Evolutionary conservation across 2,797 vertebrate species (phyloP), one percentile per base, ranked within the genome.

Genomic region (Darevskia mixta): DNA sequence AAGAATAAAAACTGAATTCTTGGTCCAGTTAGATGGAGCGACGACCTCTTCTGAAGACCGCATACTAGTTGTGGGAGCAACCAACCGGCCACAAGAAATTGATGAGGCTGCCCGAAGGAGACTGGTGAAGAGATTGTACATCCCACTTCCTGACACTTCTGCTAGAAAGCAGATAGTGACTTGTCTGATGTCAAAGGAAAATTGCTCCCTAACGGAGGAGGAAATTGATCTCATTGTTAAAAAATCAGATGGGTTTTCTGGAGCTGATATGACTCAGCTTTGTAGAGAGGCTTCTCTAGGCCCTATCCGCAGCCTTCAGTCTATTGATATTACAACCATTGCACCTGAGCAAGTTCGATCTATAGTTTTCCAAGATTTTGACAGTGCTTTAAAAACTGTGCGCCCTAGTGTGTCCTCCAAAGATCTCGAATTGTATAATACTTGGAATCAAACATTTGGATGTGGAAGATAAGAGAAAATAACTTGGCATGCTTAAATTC

Each of bases 1-100:
- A 45, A 97, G 98, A 88, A 99, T 99, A 93, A 99, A 99, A 96
- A 99, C 99, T 0, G 99, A 99, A 94, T 99, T 99, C 95, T 95
- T 99, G 89, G 98, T 99, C 23, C 99, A 99, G 95, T 95, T 99
- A 84, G 99, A 99, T 25, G 99, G 99, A 20, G 98, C 98, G 0
- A 92, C 98, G 64, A 99, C 98, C 0, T 98, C 98, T 38, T 98
- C 98, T 0, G 99, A 99, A 64, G 99, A 99, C 86, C 98, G 98
- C 3, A 97, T 99, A 92, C 96, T 99, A 20, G 98, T 99, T 90
- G 98, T 99, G n/a, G 99, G 99, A 25, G 99, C 99, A 86, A 99
- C 99, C 83, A 99, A 99, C 92, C 97, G 98, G 5, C 99, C 99
- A 0, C 99, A 99, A 82, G 99, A 99, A 94, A 99, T 99, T 0